Evolutionary conservation across 2,113 vertebrate genomes (phyloP), one percentile per base, ranked within the genome.

Genomic region (Archilochus colubris): DNA sequence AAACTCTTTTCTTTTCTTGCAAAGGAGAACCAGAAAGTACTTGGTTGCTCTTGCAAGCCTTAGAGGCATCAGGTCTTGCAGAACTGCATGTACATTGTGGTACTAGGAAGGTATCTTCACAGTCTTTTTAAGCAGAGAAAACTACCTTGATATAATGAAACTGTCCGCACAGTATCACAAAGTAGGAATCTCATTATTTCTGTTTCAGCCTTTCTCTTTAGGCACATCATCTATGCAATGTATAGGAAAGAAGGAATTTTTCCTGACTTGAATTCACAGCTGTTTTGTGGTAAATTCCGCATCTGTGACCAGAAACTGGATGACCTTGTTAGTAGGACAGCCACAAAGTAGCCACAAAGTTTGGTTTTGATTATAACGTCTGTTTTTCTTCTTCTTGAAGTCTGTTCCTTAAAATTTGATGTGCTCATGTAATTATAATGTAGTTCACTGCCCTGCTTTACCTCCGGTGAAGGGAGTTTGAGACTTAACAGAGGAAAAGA

Each of bases 341-440:
- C 96, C 96, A 93, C 86, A 89, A 77, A 93, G 83, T 82, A 96
- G 92, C 93, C 78, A 92, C 33, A 77, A 74, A 83, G 73, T 96
- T 96, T 96, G 95, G 85, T 94, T 97, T 97, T 96, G 91, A 97
- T 97, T 97, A 96, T 69, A 92, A 89, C 0, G 73, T 82, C 88
- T 96, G 79, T 85, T 96, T 90, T 96, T 82, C 93, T 91, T 96
- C 81, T 92, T 93, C 87, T 94, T 92, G 72, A 97, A 95, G 84
- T 89, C 91, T 69, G 36, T 94, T 96, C 89, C 79, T 89, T 93
- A 94, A 93, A 92, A 93, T 76, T 46, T 85, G 80, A 91, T 93
- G 88, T 68, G 81, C 48, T 97, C 62, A 16, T 95, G 77, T 96
- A 94, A 93, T 90, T 88, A 95, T 83, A 89, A 6, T 89, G 88